Conservation (phyloP, 2,113 vertebrate genomes). For the Seriola quinqueradiata region DNA sequence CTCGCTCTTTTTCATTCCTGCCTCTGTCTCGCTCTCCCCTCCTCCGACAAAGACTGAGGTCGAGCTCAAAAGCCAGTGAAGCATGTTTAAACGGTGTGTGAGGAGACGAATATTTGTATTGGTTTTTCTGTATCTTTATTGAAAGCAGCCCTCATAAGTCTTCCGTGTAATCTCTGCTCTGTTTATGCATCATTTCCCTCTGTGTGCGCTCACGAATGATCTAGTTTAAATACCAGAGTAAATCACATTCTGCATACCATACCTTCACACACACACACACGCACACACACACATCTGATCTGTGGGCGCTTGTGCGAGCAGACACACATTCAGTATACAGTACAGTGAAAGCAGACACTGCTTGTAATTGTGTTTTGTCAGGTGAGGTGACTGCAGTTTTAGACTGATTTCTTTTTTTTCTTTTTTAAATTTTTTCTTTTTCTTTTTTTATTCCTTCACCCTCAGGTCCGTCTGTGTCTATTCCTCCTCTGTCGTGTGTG, state of each 20-base stretch:
- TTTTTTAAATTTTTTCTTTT: neutral
- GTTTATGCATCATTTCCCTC: constrained; percentile 77
- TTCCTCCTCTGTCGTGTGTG: constrained; percentile 10
- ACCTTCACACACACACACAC: constrained; percentile 35
- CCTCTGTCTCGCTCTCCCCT: constrained; percentile 20
- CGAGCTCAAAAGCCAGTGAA: constrained; percentile 50
- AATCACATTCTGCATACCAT: constrained; percentile 66
- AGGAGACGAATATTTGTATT: constrained; percentile 73
- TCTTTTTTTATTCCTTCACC: constrained; percentile 32
- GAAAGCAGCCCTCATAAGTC: constrained; percentile 70
- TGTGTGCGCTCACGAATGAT: constrained; percentile 64
- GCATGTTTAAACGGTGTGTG: constrained; percentile 66
- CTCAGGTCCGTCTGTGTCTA: neutral
- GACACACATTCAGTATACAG: constrained; percentile 25
- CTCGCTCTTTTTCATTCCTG: neutral
- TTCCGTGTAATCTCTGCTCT: constrained; percentile 72
- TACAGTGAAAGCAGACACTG: constrained; percentile 59
- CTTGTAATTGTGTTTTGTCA: constrained; percentile 71
- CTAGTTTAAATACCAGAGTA: constrained; percentile 73
- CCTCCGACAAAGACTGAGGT: constrained; percentile 40
- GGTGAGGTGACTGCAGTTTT: constrained; percentile 67
- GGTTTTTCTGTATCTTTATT: constrained; percentile 73
- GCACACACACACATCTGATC: constrained; percentile 15
- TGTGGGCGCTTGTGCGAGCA: neutral
- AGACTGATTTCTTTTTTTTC: constrained; percentile 46